Evolutionary conservation across 1,140 invertebrate species (phyloP).

Genomic region (Magallana angulata): DNA sequence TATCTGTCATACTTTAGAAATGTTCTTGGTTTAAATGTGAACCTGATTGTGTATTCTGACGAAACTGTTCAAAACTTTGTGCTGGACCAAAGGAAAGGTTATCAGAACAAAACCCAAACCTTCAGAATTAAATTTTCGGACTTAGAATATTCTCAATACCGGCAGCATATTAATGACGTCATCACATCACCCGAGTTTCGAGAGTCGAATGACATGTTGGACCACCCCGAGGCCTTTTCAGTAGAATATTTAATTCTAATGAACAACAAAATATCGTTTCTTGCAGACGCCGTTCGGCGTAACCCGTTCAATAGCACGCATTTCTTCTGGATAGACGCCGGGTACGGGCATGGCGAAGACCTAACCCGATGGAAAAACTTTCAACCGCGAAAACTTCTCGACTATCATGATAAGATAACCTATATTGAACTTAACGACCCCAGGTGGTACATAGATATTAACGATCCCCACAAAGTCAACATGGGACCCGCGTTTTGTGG

Average conservation of each 20-base stretch:
- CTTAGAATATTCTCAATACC: constrained; percentile 46
- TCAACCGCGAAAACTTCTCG: constrained; percentile 4
- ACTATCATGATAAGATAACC: constrained; percentile 18
- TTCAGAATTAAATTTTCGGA: constrained; percentile 7
- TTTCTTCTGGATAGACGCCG: constrained; percentile 66
- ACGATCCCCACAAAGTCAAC: constrained; percentile 36
- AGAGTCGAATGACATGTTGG: constrained; percentile 52
- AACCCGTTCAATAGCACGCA: constrained; percentile 58
- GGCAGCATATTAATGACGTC: constrained; percentile 47
- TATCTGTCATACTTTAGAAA: constrained; percentile 15
- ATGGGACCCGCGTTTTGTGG: constrained; percentile 36
- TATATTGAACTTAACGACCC: constrained; percentile 45
- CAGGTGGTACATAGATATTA: not conserved
- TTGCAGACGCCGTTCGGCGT: constrained; percentile 39
- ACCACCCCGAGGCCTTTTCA: constrained; percentile 61
- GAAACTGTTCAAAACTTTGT: constrained; percentile 9
- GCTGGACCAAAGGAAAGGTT: not conserved
- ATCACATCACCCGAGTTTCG: constrained; percentile 52
- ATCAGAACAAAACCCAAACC: not conserved
- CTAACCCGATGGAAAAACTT: not conserved
- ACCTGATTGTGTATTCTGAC: constrained; percentile 28
- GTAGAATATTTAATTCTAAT: constrained; percentile 59
- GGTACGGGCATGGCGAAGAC: constrained; percentile 56
- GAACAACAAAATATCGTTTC: constrained; percentile 62
- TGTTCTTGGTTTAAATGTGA: constrained; percentile 15